Base-by-base conservation (phyloP, 2,888 invertebrate species). In the Pseudococcus jackbeardsleyi region DNA sequence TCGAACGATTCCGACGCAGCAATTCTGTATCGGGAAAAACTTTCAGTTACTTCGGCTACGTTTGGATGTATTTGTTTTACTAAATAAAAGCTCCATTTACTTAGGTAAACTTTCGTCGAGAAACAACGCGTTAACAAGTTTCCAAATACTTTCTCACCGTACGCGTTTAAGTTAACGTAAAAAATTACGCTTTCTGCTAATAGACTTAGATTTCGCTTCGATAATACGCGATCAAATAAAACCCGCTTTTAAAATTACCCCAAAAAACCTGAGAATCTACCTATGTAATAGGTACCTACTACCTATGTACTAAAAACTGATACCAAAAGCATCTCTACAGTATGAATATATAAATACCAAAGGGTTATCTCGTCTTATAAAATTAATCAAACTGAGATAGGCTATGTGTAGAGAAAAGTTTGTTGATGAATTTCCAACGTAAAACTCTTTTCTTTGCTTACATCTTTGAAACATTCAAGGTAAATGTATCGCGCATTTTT, bases 351-450 rank as follows among this genome's bases (percentile, higher is more conserved):
- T 46, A 46, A 46, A 82, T 46, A 42, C 46, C 19, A 42, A 46
- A 46, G 19, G 19, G 11, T 82, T 46, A 82, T 46, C 46, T 82
- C 22, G 26, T 46, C 42, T 82, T 46, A 46, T 46, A 46, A 82
- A 82, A 82, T 82, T 82, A 82, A 82, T 82, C 46, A 82, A 82
- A 82, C 79, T 82, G 79, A 82, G 64, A 64, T 64, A 64, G 42
- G 42, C 42, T 42, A 42, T 42, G 42, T 64, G 64, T 46, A 46
- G 19, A 82, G 79, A 82, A 82, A 82, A 82, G 79, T 82, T 82
- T 82, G 42, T 8, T 42, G 42, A 42, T 42, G 26, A 39, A 77
- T 77, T 77, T 77, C 77, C 42, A 39, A 77, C 33, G 12, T 82
- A 39, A 82, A 82, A 46, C 17, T 77, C 68, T 82, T 22, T 82